Base-by-base conservation (phyloP, 1,140 invertebrate genomes). In the Stegodyphus mimosarum region DNA sequence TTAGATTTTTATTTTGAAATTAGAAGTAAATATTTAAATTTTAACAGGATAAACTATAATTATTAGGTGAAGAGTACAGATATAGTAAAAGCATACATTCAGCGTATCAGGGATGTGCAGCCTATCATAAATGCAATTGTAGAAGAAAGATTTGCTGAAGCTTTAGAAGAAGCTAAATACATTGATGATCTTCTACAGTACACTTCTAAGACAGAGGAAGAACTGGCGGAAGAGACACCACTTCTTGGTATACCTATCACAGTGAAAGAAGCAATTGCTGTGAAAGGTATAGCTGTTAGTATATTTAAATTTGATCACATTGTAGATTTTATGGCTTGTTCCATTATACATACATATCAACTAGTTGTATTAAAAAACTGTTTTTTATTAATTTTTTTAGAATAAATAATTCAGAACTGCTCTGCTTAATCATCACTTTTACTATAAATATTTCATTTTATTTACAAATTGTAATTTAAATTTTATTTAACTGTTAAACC, bases 111-210 rank as follows among this genome's bases (percentile, higher is more conserved):
- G 51, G 81, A 89, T 11, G 89, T 91, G 18, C 89, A 91, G 67
- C 93, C 94, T 5, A 89, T 88, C 0, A 55, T 90, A 7, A 91
- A 90, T 86, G 90, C 89, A 3, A 78, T 90, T 17, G 89, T 89
- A 6, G 88, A 88, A 51, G 88, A 89, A 13, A 76, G 88, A 63
- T 90, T 88, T 86, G 86, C 87, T 50, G 87, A 86, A 9, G 90
- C 90, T 0, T 72, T 90, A 10, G 70, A 86, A 67, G 85, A 89
- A 70, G 90, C 90, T 5, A 73, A 79, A 49, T 60, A 50, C 11
- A 89, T 91, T 71, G 84, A 88, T 72, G 88, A 95, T 6, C 92
- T 96, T 10, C 91, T 92, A 83, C 93, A 92, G 60, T 92, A 93
- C 7, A 89, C 91, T 52, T 92, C 92, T 52, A 92, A 93, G 15